These are phyloP conservation scores for Coelinius sp. DNA, from an alignment of 2,888 invertebrate species.

Conservation along the genomic window DNA sequence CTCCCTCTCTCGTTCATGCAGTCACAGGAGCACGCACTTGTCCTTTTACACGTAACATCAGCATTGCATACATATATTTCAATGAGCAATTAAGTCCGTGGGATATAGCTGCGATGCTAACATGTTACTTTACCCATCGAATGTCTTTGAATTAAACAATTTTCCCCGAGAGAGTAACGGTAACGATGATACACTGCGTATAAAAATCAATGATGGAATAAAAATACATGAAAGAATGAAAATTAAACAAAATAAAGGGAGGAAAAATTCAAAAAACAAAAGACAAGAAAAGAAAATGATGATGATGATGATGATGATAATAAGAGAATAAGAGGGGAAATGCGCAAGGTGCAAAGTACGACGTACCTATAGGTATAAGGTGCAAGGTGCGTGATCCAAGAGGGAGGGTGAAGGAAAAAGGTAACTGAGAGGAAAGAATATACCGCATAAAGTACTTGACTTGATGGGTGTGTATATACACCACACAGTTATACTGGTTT, in stretches of 20 bases:
- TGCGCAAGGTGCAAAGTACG: constrained; percentile 46
- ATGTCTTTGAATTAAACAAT: constrained; percentile 9
- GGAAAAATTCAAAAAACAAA: not conserved
- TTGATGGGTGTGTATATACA: constrained; percentile 9
- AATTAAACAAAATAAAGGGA: not conserved
- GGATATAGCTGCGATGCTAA: constrained; percentile 11
- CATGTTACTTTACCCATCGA: constrained; percentile 24
- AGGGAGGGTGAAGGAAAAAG: constrained; percentile 20
- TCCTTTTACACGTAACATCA: constrained; percentile 26
- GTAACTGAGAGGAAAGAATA: constrained; percentile 30
- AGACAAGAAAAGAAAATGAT: constrained; percentile 43
- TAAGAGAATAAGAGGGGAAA: constrained; percentile 48
- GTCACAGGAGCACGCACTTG: constrained; percentile 20
- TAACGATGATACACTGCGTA: not conserved
- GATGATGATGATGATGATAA: too few species aligned
- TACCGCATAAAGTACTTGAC: constrained; percentile 6
- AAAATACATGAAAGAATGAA: constrained; percentile 31
- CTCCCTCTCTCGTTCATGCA: constrained; percentile 17
- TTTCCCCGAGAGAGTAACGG: constrained; percentile 6
- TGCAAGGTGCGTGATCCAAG: constrained; percentile 42
- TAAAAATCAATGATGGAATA: not conserved
- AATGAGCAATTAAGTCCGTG: constrained; percentile 24
- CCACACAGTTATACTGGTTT: constrained; percentile 8
- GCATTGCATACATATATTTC: constrained; percentile 22
- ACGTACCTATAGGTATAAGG: constrained; percentile 49